A percentile compares a stretch with the other conserved stretches of the same genome.
These are phyloP conservation scores for Aphrophora alni DNA, from an alignment of 2,888 invertebrate species.

Conservation along the genomic window DNA sequence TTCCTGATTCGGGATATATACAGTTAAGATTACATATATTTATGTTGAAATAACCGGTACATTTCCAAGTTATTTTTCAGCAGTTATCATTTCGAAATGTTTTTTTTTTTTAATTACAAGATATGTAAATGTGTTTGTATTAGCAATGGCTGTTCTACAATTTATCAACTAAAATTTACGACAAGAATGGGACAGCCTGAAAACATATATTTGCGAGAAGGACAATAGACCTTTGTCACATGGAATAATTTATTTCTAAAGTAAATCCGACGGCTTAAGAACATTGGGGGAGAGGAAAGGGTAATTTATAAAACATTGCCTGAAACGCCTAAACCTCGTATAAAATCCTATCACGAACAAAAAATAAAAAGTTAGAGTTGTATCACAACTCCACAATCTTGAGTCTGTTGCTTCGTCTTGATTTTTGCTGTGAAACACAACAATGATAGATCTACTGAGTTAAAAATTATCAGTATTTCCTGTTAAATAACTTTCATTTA, in stretches of 20 bases:
- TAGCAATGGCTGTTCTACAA: no score
- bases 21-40: no score
- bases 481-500: no score
- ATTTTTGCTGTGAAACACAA: no score
- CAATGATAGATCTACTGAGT: no score
- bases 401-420: background rate
- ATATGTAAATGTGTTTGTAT: no score
- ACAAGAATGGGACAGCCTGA: background rate
- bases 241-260: slow-evolving; percentile 1
- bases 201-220: background rate
- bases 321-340: background rate
- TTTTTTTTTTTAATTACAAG: no score
- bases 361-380: background rate
- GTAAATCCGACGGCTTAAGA: background rate
- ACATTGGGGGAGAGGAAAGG: background rate
- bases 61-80: no score
- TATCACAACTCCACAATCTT: background rate
- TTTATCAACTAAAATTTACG: background rate
- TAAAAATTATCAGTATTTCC: no score
- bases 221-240: background rate
- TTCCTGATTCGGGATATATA: no score
- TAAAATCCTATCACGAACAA: background rate
- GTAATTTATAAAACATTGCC: background rate
- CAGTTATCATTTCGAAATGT: no score
- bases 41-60: no score